Percentiles rank a stretch among this genome's conserved stretches.
phyloP scores from a whole-genome alignment of 2,797 vertebrate genomes.

The Spea hammondii region DNA sequence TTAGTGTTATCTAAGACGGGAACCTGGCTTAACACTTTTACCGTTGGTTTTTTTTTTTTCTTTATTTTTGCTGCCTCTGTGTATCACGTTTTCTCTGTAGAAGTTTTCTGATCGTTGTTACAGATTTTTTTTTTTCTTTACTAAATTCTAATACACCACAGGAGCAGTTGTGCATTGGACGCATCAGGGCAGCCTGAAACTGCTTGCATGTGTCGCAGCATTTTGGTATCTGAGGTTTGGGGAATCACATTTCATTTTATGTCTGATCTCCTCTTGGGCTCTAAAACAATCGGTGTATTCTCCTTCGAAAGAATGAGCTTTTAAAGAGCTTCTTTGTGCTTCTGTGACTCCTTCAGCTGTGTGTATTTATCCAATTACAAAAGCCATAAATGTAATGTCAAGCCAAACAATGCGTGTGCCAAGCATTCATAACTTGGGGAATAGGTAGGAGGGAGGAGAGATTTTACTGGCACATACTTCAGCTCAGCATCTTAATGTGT shows the following conservation, averaged over 20 bases:
- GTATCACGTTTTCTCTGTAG: conserved; percentile 18
- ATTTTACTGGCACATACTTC: conserved; percentile 4
- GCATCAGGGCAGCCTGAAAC: conserved; percentile 21
- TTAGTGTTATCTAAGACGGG: no score
- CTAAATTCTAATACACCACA: conserved; percentile 25
- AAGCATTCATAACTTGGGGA: conserved; percentile 42
- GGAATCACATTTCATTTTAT: conserved; percentile 34
- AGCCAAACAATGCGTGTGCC: conserved; percentile 48
- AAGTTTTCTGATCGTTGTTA: conserved; percentile 30
- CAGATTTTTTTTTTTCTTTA: conserved; percentile 21
- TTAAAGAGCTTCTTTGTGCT: conserved; percentile 46
- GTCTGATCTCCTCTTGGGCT: conserved; percentile 31
- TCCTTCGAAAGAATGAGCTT: conserved; percentile 33
- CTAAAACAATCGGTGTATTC: conserved; percentile 41
- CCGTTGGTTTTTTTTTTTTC: no score
- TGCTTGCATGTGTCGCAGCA: conserved; percentile 6
- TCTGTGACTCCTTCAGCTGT: conserved; percentile 47
- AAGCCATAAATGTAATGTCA: conserved; percentile 47
- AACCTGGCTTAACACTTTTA: no score
- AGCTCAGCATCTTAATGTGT: not conserved
- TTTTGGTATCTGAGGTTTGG: conserved; percentile 9
- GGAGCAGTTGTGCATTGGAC: conserved; percentile 27
- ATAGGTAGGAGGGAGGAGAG: conserved; percentile 7
- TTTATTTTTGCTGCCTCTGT: no score
- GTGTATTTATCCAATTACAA: conserved; percentile 49